Base-by-base conservation (phyloP, 2,888 invertebrate species). In the Napeogenes sylphis region DNA sequence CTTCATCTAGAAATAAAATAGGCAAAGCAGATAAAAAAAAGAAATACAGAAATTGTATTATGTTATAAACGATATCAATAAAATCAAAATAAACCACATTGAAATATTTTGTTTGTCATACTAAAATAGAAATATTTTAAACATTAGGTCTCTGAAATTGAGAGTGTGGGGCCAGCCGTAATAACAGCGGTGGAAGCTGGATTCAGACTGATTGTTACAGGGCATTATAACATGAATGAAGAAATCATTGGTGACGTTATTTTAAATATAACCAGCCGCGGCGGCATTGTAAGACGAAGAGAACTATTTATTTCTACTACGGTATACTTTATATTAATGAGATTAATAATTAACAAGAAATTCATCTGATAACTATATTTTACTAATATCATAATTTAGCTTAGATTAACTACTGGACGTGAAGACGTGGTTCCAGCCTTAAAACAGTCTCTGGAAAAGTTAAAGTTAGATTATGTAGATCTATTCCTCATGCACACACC, bases 211-310 rank as follows among this genome's bases (percentile, higher is more conserved):
- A 82, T 87, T 4, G 87, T 87, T 64, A 87, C 87, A 0, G 85
- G 85, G 2, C 68, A 82, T 3, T 0, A 21, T 21, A 21, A 21
- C 21, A 21, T 21, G 21, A 21, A 21, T 21, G 21, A 21, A 21
- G 21, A 21, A 21, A 21, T 21, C 21, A 21, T 21, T 21, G 21
- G 21, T 21, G 21, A 21, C 21, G 21, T 21, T 21, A 82, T 93
- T 8, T 78, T 79, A 14, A 85, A 88, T 45, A 91, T 87, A 62
- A 81, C 92, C 21, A 73, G 75, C 1, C 86, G 21, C 21, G 21
- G 88, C 30, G 91, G 92, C 0, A 75, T 83, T 0, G 85, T 93
- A 2, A 90, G 76, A 70, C 81, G 87, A 55, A 82, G 83, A 32
- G 82, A 87, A 1, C 60, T 87, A 0, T 86, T 83, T 59, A 67